These are phyloP conservation scores for Heliconius hortense DNA, from an alignment of 2,888 invertebrate genomes.

Conservation along the genomic window DNA sequence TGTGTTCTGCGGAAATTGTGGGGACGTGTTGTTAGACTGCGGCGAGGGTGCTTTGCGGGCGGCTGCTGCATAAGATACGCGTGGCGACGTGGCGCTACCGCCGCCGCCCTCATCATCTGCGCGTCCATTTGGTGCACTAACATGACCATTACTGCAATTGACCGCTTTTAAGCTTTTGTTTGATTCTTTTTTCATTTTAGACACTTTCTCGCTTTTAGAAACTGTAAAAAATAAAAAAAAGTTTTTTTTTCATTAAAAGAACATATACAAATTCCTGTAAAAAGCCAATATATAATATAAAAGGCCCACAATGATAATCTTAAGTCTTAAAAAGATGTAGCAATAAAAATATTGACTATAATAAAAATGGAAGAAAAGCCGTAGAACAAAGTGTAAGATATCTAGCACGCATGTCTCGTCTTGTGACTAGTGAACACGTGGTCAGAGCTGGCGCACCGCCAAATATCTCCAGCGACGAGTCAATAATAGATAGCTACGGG, in stretches of 20 bases:
- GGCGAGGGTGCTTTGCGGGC: conserved; percentile 72
- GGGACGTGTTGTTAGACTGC: conserved; percentile 61
- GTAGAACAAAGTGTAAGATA: conserved; percentile 51
- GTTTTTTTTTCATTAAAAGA: not conserved
- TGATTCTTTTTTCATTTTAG: conserved; percentile 72
- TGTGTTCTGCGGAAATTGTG: conserved; percentile 66
- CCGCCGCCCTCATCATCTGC: conserved; percentile 74
- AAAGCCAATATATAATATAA: too few relatives aligned
- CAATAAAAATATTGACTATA: not conserved
- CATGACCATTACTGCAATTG: conserved; percentile 70
- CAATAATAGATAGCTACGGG: conserved; percentile 81
- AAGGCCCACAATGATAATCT: not conserved
- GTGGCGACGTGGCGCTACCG: conserved; percentile 53
- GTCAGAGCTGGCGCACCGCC: conserved; percentile 75
- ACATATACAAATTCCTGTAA: not conserved
- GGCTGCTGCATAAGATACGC: conserved; percentile 74
- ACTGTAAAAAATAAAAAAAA: conserved; percentile 55
- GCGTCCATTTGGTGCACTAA: conserved; percentile 71
- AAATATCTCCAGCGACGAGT: conserved; percentile 81
- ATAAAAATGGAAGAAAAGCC: conserved; percentile 27
- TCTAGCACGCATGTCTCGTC: conserved; percentile 63
- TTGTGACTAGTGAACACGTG: conserved; percentile 78
- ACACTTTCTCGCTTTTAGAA: conserved; percentile 67
- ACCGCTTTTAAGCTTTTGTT: conserved; percentile 57
- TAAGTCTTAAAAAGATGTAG: not conserved